phyloP scores from a whole-genome alignment of 1,140 invertebrate species.

The Dryas iulia region DNA sequence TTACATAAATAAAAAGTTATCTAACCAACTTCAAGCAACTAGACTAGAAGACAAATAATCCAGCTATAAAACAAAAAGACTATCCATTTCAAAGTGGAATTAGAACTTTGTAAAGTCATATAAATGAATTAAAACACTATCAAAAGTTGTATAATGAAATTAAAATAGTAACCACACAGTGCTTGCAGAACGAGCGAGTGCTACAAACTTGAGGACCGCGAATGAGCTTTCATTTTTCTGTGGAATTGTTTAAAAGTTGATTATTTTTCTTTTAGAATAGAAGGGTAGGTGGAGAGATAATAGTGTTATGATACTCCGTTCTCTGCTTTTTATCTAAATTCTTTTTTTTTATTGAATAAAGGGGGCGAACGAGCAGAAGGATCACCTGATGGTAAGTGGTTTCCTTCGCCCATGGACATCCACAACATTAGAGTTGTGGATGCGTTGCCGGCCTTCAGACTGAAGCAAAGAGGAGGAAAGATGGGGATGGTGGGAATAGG shows the following conservation, averaged over 20 bases:
- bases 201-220: slow-evolving; percentile 7
- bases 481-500: no score
- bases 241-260: background rate
- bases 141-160: slow-evolving; percentile 23
- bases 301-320: no score
- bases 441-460: no score
- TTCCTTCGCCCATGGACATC: no score
- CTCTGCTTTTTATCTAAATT: no score
- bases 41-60: background rate
- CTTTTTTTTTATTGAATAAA: no score
- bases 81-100: background rate
- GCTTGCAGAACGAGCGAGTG: slow-evolving; percentile 11
- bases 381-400: no score
- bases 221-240: background rate
- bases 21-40: background rate
- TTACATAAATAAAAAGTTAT: background rate
- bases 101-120: slow-evolving; percentile 19
- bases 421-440: no score
- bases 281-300: no score
- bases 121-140: slow-evolving; percentile 23
- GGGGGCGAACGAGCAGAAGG: no score
- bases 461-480: no score
- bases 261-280: background rate
- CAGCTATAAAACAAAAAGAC: background rate
- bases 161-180: slow-evolving; percentile 15